Evolutionary conservation across 1,140 invertebrate genomes (phyloP).

Genomic region (Hypothenemus hampei): DNA sequence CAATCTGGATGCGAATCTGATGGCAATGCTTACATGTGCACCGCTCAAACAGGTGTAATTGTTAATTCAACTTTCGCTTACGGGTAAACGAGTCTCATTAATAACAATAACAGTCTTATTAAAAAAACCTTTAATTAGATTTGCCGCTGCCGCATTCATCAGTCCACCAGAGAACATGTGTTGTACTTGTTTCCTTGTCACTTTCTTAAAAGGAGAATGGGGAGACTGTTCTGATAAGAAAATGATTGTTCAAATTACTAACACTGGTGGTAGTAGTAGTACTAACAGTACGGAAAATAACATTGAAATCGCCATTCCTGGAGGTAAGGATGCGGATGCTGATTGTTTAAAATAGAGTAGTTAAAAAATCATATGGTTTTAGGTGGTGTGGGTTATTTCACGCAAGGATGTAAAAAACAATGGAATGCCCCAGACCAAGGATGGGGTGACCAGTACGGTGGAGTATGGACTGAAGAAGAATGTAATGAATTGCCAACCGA

Average conservation of each 20-base stretch:
- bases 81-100: conserved; percentile 10
- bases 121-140: background rate
- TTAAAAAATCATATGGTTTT: background rate
- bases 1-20: conserved; percentile 17
- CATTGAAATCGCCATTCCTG: conserved; percentile 22
- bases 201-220: conserved; percentile 8
- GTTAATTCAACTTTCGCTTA: conserved; percentile 22
- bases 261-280: conserved; percentile 19
- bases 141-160: conserved; percentile 16
- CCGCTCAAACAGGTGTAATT: conserved; percentile 9
- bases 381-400: conserved; percentile 23
- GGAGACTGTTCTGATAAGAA: conserved; percentile 16
- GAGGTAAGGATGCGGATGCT: conserved; percentile 3
- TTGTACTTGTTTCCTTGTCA: conserved; percentile 19
- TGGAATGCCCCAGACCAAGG: conserved; percentile 26
- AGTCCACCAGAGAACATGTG: conserved; percentile 23
- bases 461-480: conserved; percentile 15
- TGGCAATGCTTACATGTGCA: conserved; percentile 21
- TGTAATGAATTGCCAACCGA: conserved; percentile 15
- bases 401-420: conserved; percentile 15
- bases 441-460: conserved; percentile 24
- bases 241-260: conserved; percentile 21
- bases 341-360: too few relatives aligned
- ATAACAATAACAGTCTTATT: background rate
- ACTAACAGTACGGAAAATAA: conserved; percentile 15